Base-by-base conservation (phyloP, 2,113 vertebrate genomes). In the Caranx melampygus region DNA sequence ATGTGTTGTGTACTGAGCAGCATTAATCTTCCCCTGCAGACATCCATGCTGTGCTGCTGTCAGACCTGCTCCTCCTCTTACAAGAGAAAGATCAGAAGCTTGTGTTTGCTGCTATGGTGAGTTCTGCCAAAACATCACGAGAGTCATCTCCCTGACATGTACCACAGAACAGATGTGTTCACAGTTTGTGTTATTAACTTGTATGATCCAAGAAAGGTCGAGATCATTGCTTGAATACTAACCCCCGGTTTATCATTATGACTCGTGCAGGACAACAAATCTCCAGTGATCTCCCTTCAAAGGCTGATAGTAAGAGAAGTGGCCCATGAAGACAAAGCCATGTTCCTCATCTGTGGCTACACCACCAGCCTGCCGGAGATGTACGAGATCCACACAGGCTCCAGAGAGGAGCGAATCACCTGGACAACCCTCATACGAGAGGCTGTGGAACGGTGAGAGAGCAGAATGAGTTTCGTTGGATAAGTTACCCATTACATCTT, bases 81-180 rank as follows among this genome's bases (percentile, higher is more conserved):
- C 98, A 99, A 91, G 98, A 99, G 70, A 99, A 99, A 81, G 98
- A 99, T 81, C 97, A 99, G 92, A 97, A 96, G 86, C 95, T 97
- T 0, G 73, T 91, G 0, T 99, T 99, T 78, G 96, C 96, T 8
- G 93, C 96, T 1, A 88, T 98, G 96, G 98, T 99, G 91, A 77
- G 96, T 94, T 47, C 54, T 26, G 6, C 4, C 15, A 11, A 49
- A 60, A 71, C 31, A 4, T n/a, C 16, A 1, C 34, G 12, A 31
- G 15, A 18, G 2, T 60, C 54, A 26, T 11, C 58, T 10, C 58
- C 10, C 55, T 57, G 14, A 33, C 14, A 33, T 16, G 26, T 31
- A 15, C 21, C 55, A 58, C 16, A 34, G 31, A 59, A 59, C 14
- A 15, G 26, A 33, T 58, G 0, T 18, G 14, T 34, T 59, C 16